A percentile compares a stretch with the other conserved stretches of the same genome.
Conservation (phyloP, 2,888 invertebrate genomes). For the Mesorhabditis belari region DNA sequence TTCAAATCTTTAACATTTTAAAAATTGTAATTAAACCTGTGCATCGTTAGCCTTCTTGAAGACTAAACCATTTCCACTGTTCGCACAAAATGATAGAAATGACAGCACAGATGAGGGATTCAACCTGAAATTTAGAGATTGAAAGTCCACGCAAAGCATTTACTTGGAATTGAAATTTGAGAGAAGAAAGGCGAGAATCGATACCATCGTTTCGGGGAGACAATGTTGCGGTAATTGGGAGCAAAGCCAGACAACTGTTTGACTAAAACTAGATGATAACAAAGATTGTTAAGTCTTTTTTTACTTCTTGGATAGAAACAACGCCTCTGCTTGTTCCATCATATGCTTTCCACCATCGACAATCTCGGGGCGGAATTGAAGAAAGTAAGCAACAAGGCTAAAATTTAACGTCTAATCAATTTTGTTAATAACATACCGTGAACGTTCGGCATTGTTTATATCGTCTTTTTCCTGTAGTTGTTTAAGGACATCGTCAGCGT, state of each 20-base stretch:
- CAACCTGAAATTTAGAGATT: not conserved
- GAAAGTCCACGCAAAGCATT: rapidly evolving
- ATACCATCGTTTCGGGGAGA: not conserved
- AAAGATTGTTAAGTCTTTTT: no score
- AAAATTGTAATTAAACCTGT: not conserved
- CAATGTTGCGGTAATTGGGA: not conserved
- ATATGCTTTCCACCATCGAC: no score
- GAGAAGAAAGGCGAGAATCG: not conserved
- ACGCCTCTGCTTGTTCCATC: no score
- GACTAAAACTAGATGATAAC: no score
- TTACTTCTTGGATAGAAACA: no score
- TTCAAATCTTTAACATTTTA: not conserved
- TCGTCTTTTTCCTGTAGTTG: no score
- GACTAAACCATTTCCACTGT: not conserved
- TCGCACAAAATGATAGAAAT: not conserved
- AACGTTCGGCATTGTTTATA: no score
- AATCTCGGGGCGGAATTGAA: no score
- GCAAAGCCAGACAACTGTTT: not conserved
- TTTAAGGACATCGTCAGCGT: no score
- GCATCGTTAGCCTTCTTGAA: not conserved
- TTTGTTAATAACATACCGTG: no score
- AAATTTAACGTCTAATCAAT: no score
- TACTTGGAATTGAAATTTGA: not conserved
- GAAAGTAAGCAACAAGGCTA: no score
- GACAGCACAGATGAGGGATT: not conserved